Base-by-base conservation (phyloP, 1,140 invertebrate genomes). In the Oreohelix idahoensis region DNA sequence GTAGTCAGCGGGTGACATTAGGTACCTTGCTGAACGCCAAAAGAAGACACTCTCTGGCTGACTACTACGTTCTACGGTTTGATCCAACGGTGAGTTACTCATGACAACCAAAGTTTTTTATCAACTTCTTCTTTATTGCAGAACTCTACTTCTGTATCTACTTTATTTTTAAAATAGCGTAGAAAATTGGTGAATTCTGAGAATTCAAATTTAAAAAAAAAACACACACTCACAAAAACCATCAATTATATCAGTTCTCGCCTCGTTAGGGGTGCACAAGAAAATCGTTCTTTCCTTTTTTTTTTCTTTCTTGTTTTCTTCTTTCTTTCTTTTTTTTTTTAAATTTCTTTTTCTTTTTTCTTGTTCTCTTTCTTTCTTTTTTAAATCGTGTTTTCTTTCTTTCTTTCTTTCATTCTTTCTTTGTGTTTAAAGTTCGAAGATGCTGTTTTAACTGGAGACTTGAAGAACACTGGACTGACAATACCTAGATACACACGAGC, bases 41-140 rank as follows among this genome's bases (percentile, higher is more conserved):
- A 51, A 79, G 51, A 36, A 38, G 76, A 26, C 38, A 58, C 5
- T 79, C 76, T 2, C 8, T 79, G 17, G 51, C 53, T 2, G 76
- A 79, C 32, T 51, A 63, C 17, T 36, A 36, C 11, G n/a, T 79
- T 32, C n/a, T 79, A 1, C 45, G 76, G 5, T 79, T 79, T 63
- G 76, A 79, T 49, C 42, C 76, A 49, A 79, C 13, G 76, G 76
- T 79, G 17, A 63, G n/a, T n/a, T n/a, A n/a, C n/a, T n/a, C n/a
- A 5, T 29, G 15, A 49, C 45, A 32, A 17, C 15, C 4, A 1
- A 58, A 4, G 26, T 58, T 58, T 58, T 58, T 58, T n/a, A 23
- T 13, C 8, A n/a, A 13, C 15, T 58, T 58, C 45, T 49, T 49
- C 45, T 58, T n/a, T 5, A 58, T 8, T n/a, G 23, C 10, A 58